Base-by-base conservation (phyloP, 2,797 vertebrate genomes). In the Diplodus puntazzo region DNA sequence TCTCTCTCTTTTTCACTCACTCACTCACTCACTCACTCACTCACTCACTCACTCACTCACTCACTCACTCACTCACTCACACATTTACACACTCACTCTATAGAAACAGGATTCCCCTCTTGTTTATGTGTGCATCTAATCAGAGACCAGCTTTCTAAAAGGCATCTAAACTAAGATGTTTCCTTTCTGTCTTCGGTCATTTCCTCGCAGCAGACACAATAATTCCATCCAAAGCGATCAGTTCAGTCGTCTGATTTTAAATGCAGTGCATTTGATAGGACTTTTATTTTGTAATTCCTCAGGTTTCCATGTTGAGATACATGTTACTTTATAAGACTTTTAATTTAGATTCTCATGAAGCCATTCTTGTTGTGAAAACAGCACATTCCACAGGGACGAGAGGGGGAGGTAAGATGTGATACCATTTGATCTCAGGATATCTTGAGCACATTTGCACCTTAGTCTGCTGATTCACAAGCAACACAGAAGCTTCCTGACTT, bases 361-460 rank as follows among this genome's bases (percentile, higher is more conserved):
- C 48, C 46, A 68, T 74, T 65, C 49, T 43, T 70, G 52, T 53
- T 13, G 66, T 67, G 10, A 39, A 64, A 63, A 17, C 17, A 18
- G 45, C 52, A 17, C 18, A 27, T 58, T 73, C 30, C 20, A 23
- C 27, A 39, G 6, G 25, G 64, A 48, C 45, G 16, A 61, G 20
- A 43, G 52, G 10, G 11, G 57, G 30, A 46, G 54, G 65, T 66
- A 21, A 65, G 45, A 27, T 43, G 30, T 62, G 43, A 25, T 8
- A 13, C 21, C 14, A 53, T 18, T 66, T 73, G 16, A 75, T 68
- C 80, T 87, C 84, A 81, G 82, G 84, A 75, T 65, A 73, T 69
- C 57, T 16, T 62, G 45, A 73, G 66, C 85, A 81, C 76, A 76
- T 77, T 4, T 75, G 82, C 75, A 75, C 78, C 57, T 64, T 73